Percentiles rank a stretch among this genome's conserved stretches.
These are phyloP conservation scores for Thymelicus lineola DNA, from an alignment of 2,888 invertebrate genomes.

Conservation along the genomic window DNA sequence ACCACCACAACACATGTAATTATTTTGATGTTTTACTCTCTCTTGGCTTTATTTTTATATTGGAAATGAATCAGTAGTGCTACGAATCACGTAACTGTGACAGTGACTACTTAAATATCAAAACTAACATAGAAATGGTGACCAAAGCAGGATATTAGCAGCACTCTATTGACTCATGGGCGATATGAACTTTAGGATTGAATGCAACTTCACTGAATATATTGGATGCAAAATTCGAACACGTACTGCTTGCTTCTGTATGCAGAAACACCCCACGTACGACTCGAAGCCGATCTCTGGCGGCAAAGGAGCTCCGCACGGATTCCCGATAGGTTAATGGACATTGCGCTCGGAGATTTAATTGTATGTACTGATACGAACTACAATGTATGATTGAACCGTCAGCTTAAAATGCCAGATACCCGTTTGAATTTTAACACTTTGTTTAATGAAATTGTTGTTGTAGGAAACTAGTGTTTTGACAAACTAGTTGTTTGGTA, in stretches of 20 bases:
- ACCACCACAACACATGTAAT: too few relatives aligned
- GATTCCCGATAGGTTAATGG: slow-evolving; percentile 20
- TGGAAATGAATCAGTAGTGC: too few relatives aligned
- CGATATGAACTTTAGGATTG: not conserved
- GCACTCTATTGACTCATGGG: not conserved
- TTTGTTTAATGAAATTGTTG: too few relatives aligned
- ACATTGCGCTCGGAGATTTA: slow-evolving; percentile 13
- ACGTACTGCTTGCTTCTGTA: slow-evolving; percentile 20
- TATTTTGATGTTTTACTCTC: too few relatives aligned
- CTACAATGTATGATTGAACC: not conserved
- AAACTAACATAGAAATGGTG: too few relatives aligned
- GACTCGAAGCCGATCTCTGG: slow-evolving; percentile 16
- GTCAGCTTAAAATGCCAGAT: not conserved
- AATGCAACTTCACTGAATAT: not conserved
- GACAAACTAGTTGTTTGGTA: too few relatives aligned
- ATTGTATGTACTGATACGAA: not conserved
- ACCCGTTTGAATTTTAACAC: not conserved
- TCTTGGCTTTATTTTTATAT: too few relatives aligned
- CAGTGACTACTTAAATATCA: too few relatives aligned
- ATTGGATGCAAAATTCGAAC: slow-evolving; percentile 1
- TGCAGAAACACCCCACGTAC: slow-evolving; percentile 11
- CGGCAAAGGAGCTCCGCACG: slow-evolving; percentile 4
- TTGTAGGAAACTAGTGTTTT: too few relatives aligned
- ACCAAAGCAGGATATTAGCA: not conserved
- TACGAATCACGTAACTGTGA: too few relatives aligned